Conservation (phyloP, 2,797 vertebrate genomes). For the Phyllotis vaccarum region DNA sequence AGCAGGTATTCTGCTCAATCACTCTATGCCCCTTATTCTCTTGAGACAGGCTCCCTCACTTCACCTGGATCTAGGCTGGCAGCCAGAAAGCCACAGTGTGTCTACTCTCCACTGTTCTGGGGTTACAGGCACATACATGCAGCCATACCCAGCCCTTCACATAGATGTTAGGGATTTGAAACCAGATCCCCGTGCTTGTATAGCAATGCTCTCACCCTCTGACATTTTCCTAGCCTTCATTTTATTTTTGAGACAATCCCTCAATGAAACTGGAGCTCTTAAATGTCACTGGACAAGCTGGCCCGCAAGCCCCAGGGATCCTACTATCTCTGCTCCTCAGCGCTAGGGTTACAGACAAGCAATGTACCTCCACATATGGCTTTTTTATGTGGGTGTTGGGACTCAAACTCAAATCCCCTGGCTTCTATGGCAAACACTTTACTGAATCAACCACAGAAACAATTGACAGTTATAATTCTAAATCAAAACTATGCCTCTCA, state of each 20-base stretch:
- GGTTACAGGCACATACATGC: neutral
- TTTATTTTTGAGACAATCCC: neutral
- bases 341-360: neutral
- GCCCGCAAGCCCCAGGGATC: neutral
- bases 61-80: neutral
- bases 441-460: neutral
- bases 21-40: neutral
- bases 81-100: neutral
- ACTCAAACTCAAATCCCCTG: neutral
- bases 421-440: neutral
- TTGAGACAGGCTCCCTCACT: neutral
- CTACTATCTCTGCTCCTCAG: neutral
- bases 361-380: neutral
- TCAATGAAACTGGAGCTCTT: neutral
- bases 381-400: neutral
- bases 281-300: neutral
- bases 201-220: neutral
- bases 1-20: neutral
- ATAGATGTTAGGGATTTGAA: neutral
- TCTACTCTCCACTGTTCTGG: neutral
- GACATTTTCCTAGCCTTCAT: neutral
- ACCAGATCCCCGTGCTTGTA: neutral
- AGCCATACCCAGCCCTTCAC: neutral
- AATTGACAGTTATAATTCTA: neutral
- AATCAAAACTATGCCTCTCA: neutral